These are phyloP conservation scores for Alexandromys fortis DNA, from an alignment of 2,113 vertebrate genomes.

Conservation along the genomic window DNA sequence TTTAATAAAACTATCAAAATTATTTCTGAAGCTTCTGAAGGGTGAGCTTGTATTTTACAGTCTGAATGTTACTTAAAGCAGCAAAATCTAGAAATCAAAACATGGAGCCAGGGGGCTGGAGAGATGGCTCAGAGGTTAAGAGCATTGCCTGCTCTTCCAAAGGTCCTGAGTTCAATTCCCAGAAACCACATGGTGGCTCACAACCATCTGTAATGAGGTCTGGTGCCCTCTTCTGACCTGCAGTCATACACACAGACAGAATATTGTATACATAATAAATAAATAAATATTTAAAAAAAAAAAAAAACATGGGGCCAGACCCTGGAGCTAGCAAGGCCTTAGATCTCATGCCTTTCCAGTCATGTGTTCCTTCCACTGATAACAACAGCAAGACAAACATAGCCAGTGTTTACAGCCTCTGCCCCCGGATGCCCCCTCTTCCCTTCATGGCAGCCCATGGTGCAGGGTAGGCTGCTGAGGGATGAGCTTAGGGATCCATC, in stretches of 20 bases:
- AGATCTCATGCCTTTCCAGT: neutral
- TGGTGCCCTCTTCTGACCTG: too few relatives aligned
- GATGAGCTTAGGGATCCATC: neutral
- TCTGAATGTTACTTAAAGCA: neutral
- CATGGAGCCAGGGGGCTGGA: fast-evolving
- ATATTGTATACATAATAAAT: too few relatives aligned
- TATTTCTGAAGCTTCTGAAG: neutral
- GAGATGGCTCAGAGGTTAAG: too few relatives aligned
- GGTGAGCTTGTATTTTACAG: neutral
- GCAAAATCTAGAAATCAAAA: neutral
- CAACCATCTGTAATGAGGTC: too few relatives aligned
- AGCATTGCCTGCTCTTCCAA: too few relatives aligned
- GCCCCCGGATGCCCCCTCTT: fast-evolving
- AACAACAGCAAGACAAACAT: neutral
- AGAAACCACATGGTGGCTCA: too few relatives aligned
- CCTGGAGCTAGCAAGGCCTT: neutral
- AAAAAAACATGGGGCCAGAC: neutral
- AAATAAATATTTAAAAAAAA: too few relatives aligned
- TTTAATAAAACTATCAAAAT: neutral
- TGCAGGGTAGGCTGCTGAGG: fast-evolving
- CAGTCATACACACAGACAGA: too few relatives aligned
- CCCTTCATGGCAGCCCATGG: fast-evolving
- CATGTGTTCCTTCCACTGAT: neutral
- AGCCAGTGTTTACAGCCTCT: fast-evolving
- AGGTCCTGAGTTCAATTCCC: too few relatives aligned